Evolutionary conservation across 2,113 vertebrate species (phyloP), one percentile per base, ranked within the genome.

Genomic region (Proteles cristata): DNA sequence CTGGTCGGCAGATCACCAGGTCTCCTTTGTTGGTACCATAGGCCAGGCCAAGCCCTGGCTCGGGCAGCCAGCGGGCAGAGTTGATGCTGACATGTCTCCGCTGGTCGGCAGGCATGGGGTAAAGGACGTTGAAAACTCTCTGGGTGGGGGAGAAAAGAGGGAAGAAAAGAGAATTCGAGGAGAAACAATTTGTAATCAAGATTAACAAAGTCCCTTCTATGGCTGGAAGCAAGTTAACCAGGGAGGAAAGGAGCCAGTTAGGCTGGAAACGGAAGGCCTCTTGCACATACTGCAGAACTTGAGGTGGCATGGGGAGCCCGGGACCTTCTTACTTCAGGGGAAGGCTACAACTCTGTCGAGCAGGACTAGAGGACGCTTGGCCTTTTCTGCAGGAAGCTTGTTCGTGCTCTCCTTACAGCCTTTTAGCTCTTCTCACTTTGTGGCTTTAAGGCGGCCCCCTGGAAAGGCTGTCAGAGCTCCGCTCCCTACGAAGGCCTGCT

Each of bases 11-110:
- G 97, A 99, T 99, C 98, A 99, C 99, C 98, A 99, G 99, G 98
- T 99, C 99, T 89, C 99, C 99, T 97, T 99, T 99, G 99, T 99
- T 99, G 98, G 99, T 99, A 88, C 99, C 99, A 10, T 99, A 99
- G 1, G 99, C 99, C 98, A 99, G 98, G 94, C 99, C 99, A 86
- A 99, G 99, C 48, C 99, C 99, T 0, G 99, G 99, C 66, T 99
- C 99, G 0, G 99, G 99, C 76, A 99, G 99, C 99, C 99, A 99
- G 89, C 99, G 99, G 79, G 99, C 99, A 0, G 99, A 99, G 98
- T 99, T 99, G 98, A 99, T 99, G 98, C 99, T 99, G 98, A 99
- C 99, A 0, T 99, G 99, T 98, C 99, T 99, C 71, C 99, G 98
- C 98, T 99, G 99, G 98, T 99, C 99, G 0, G 99, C 99, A 98